Percentiles rank a stretch among this genome's conserved stretches.
Evolutionary conservation across 2,113 vertebrate genomes (phyloP).

Genomic region (Acanthochromis polyacanthus): DNA sequence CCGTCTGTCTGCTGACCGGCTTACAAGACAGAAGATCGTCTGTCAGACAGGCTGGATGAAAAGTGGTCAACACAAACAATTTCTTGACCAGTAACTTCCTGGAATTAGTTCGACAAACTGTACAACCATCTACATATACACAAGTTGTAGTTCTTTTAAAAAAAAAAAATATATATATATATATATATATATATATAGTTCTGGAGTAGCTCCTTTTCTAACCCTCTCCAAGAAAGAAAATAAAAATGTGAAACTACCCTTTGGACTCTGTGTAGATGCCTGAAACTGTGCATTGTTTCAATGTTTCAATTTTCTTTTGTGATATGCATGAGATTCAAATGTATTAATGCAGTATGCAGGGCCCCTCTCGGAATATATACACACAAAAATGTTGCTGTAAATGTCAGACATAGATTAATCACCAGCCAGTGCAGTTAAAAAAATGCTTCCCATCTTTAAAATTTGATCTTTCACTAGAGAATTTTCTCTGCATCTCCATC

Average conservation of each 20-base stretch:
- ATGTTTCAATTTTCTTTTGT: no score
- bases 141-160: background rate
- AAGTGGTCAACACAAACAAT: background rate
- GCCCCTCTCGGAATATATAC: background rate
- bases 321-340: no score
- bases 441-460: background rate
- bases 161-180: no score
- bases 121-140: background rate
- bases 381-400: background rate
- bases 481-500: slow-evolving; percentile 7
- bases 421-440: background rate
- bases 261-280: background rate
- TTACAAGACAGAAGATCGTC: background rate
- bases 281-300: no score
- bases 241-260: background rate
- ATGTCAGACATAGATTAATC: background rate
- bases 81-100: background rate
- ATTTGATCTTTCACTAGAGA: slow-evolving; percentile 17
- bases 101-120: background rate
- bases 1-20: slow-evolving; percentile 44
- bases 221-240: no score
- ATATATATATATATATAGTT: no score
- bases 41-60: background rate
- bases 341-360: no score
- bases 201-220: no score